phyloP scores from a whole-genome alignment of 2,797 vertebrate genomes.

The Paratrypauchen microcephalus region DNA sequence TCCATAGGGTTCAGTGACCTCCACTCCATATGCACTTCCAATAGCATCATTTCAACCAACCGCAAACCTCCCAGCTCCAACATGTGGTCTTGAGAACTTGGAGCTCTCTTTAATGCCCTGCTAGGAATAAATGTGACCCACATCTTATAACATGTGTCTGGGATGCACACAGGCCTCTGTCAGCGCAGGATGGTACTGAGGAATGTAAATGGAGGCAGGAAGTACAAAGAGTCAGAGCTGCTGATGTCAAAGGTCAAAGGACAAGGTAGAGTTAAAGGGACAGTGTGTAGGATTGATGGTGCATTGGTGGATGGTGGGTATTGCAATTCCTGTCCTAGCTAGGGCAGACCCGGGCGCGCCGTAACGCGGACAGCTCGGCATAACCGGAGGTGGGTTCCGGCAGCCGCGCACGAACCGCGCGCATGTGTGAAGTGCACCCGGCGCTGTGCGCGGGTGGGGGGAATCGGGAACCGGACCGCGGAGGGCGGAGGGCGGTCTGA shows the following conservation, averaged over 20 bases:
- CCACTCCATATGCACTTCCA: conserved; percentile 61
- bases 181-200: conserved; percentile 23
- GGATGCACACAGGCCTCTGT: conserved; percentile 24
- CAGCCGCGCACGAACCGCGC: too few relatives aligned
- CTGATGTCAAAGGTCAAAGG: conserved; percentile 49
- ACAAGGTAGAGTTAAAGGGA: conserved; percentile 25
- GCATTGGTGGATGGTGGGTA: too few relatives aligned
- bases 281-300: too few relatives aligned
- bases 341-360: too few relatives aligned
- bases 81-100: conserved; percentile 66
- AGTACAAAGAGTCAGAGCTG: conserved; percentile 30
- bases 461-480: too few relatives aligned
- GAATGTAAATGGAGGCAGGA: conserved; percentile 33
- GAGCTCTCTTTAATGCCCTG: conserved; percentile 49
- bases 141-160: conserved; percentile 34
- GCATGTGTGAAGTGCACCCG: too few relatives aligned
- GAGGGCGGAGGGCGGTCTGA: too few relatives aligned
- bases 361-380: too few relatives aligned
- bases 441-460: too few relatives aligned
- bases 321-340: too few relatives aligned
- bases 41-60: conserved; percentile 65
- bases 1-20: conserved; percentile 38
- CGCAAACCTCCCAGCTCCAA: conserved; percentile 43
- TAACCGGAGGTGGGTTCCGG: too few relatives aligned
- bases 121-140: conserved; percentile 64